These are phyloP conservation scores for Copsychus sechellarum DNA, from an alignment of 2,113 vertebrate species.

Conservation along the genomic window DNA sequence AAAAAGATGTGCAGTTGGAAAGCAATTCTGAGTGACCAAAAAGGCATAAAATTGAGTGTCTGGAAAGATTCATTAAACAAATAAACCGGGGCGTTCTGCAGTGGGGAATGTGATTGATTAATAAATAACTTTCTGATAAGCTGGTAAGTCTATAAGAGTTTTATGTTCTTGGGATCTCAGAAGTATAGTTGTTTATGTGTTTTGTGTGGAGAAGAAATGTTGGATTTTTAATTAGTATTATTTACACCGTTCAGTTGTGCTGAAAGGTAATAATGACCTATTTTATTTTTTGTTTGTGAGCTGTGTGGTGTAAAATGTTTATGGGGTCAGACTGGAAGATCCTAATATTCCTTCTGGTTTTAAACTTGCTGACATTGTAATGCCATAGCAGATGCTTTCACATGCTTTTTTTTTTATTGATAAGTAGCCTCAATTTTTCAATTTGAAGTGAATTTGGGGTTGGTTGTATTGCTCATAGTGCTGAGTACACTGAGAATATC, in stretches of 20 bases:
- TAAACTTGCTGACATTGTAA: background rate
- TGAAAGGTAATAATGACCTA: rapidly evolving
- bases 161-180: background rate
- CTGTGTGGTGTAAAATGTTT: rapidly evolving
- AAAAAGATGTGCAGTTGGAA: background rate
- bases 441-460: background rate
- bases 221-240: background rate
- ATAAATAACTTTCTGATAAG: background rate
- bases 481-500: background rate
- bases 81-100: background rate
- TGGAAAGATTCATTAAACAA: background rate
- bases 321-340: background rate
- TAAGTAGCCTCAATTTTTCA: background rate
- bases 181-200: background rate
- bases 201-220: background rate
- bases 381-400: background rate
- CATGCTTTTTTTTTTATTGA: background rate
- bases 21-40: background rate
- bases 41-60: background rate
- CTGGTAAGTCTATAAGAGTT: background rate
- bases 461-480: background rate
- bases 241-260: background rate
- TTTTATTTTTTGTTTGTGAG: background rate
- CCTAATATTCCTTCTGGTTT: background rate
- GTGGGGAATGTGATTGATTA: background rate